Conservation (phyloP, 2,888 invertebrate genomes). For the Ophion ellenae region DNA sequence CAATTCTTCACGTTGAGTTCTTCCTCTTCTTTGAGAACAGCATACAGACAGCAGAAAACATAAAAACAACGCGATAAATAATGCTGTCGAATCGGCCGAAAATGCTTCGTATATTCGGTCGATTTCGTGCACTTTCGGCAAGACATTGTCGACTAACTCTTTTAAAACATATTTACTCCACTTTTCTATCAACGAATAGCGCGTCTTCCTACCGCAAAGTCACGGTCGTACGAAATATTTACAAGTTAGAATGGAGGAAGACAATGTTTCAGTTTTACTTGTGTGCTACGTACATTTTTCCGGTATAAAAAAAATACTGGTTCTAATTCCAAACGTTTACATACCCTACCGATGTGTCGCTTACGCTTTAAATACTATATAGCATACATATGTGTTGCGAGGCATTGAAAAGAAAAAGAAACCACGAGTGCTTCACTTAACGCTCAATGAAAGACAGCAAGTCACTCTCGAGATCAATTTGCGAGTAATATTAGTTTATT, state of each 20-base stretch:
- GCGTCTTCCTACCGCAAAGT: constrained; percentile 4
- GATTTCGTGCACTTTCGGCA: neutral
- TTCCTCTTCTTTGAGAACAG: neutral
- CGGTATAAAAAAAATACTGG: constrained; percentile 25
- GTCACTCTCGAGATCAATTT: constrained; percentile 2
- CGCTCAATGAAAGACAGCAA: neutral
- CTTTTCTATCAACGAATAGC: neutral
- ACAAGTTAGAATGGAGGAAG: constrained; percentile 10
- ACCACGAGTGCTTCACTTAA: neutral
- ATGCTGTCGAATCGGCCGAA: neutral
- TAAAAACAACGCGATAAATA: too few species aligned
- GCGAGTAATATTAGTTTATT: constrained; percentile 8
- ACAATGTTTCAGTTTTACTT: constrained; percentile 5
- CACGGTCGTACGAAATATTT: constrained; percentile 8
- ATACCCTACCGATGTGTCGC: neutral
- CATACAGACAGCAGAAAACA: too few species aligned
- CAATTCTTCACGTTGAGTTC: neutral
- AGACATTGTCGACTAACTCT: constrained; percentile 2
- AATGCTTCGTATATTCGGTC: constrained; percentile 1
- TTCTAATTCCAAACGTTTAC: neutral
- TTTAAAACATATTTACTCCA: neutral
- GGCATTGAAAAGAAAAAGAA: neutral
- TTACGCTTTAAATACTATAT: neutral
- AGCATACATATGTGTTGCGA: neutral
- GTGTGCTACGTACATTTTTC: neutral